Base-by-base conservation (phyloP, 2,888 invertebrate genomes). In the Gonocerus acuteangulatus region DNA sequence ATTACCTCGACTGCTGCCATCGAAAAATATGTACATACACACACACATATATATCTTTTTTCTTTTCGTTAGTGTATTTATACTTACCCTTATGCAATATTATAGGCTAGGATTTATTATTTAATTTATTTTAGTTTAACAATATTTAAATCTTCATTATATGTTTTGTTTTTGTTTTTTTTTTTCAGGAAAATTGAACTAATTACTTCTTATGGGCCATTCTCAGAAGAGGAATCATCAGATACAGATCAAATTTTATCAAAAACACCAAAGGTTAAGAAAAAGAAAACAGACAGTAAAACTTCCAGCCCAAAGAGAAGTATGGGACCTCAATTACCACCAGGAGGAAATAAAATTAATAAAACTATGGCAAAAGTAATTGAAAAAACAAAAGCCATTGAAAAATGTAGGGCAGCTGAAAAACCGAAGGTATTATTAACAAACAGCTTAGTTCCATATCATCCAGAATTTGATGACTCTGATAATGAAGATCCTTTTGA, bases 121-220 rank as follows among this genome's bases (percentile, higher is more conserved):
- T n/a, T n/a, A n/a, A n/a, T n/a, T n/a, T n/a, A n/a, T n/a, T n/a
- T n/a, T n/a, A n/a, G n/a, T n/a, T n/a, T n/a, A n/a, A n/a, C n/a
- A n/a, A n/a, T n/a, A n/a, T n/a, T n/a, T n/a, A n/a, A n/a, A n/a
- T n/a, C n/a, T n/a, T n/a, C n/a, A n/a, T n/a, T n/a, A n/a, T n/a
- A n/a, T n/a, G n/a, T n/a, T n/a, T n/a, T n/a, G n/a, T n/a, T n/a
- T n/a, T n/a, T n/a, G n/a, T n/a, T n/a, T 51, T 7, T 66, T 65
- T 62, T 63, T 73, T 73, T 52, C 66, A 80, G 80, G 56, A 79
- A 78, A 75, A 79, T 80, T 67, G 79, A 79, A 68, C 74, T 81
- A 71, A 80, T 82, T 66, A 78, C 80, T 3, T 80, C 79, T 0
- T 81, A 79, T 59, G 68, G 69, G 1, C 67, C 68, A n/a, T 59